A percentile compares a stretch with the other conserved stretches of the same genome.
Evolutionary conservation across 2,888 invertebrate species (phyloP).

Genomic region (Chrysotoxum bicinctum): DNA sequence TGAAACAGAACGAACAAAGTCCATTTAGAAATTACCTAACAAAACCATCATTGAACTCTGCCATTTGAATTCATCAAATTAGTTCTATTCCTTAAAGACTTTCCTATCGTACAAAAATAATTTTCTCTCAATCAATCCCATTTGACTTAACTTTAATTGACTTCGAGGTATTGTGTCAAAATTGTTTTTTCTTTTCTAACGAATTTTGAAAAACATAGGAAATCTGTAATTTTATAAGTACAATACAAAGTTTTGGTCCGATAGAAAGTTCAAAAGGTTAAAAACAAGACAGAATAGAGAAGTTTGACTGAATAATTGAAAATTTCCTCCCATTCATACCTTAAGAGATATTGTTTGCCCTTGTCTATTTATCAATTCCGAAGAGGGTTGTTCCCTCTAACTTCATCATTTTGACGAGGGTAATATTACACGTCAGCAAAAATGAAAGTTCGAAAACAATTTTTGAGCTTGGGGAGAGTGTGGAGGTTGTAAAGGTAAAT

Average conservation of each 20-base stretch:
- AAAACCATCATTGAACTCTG: not conserved
- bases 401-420: slow-evolving; percentile 36
- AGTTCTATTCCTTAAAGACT: too few relatives aligned
- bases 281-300: not conserved
- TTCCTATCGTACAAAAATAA: not conserved
- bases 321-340: not conserved
- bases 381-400: not conserved
- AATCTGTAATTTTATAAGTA: not conserved
- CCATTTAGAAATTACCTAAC: not conserved
- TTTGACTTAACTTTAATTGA: not conserved
- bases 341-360: not conserved
- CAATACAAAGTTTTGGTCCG: not conserved
- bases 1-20: too few relatives aligned
- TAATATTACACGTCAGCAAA: slow-evolving; percentile 17
- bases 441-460: slow-evolving; percentile 9
- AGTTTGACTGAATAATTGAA: slow-evolving; percentile 1
- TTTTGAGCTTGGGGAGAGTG: not conserved
- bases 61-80: too few relatives aligned
- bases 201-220: not conserved
- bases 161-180: not conserved
- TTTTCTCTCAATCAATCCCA: not conserved
- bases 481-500: not conserved
- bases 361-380: slow-evolving; percentile 22
- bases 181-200: not conserved
- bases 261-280: not conserved